These are phyloP conservation scores for Fulmarus glacialis DNA, from an alignment of 2,113 vertebrate genomes.

Conservation along the genomic window DNA sequence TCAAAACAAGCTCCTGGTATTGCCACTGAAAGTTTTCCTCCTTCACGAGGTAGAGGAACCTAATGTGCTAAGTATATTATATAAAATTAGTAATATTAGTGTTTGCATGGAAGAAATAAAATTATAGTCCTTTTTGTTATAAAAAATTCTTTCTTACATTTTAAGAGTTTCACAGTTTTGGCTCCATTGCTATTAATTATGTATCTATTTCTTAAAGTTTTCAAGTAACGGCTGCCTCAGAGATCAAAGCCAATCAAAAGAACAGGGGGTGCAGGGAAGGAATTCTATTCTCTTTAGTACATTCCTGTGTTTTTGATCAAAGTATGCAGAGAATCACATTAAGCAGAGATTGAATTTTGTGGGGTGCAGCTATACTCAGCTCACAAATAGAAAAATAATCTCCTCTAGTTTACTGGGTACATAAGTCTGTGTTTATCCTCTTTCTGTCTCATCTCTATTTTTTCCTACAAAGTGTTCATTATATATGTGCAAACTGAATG, in stretches of 20 bases:
- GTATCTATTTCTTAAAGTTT: neutral
- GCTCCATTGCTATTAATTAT: neutral
- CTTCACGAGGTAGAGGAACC: neutral
- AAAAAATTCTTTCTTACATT: neutral
- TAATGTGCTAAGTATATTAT: neutral
- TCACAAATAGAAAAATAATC: neutral
- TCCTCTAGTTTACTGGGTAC: neutral
- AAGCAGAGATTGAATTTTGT: neutral
- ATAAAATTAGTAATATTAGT: neutral
- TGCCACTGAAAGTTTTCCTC: neutral
- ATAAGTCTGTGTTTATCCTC: neutral
- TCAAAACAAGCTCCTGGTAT: neutral
- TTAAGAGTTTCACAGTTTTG: neutral
- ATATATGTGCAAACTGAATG: neutral
- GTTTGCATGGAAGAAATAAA: neutral
- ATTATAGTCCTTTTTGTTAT: neutral
- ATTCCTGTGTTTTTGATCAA: slow-evolving; percentile 18
- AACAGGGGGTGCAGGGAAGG: neutral
- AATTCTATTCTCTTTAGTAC: neutral
- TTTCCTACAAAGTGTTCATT: neutral
- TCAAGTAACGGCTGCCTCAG: neutral
- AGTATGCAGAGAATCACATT: neutral
- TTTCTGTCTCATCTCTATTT: neutral
- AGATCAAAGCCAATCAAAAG: neutral
- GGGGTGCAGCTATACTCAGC: neutral